Conservation (phyloP, 2,888 invertebrate species). For the Sycophila texana region DNA sequence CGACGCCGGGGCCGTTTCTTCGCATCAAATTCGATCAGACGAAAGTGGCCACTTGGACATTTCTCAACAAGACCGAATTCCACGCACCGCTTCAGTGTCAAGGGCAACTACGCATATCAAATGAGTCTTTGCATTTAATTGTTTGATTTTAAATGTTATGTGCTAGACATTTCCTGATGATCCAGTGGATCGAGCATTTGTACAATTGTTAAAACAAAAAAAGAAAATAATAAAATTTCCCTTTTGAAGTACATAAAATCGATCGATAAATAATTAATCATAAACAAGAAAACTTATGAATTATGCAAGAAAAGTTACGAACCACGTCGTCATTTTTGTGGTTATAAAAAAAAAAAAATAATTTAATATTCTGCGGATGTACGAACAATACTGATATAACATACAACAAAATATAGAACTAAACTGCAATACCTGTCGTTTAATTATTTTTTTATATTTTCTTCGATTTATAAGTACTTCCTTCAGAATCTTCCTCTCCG, state of each 20-base stretch:
- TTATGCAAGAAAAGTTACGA: too few species aligned
- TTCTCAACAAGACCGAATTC: slow-evolving; percentile 58
- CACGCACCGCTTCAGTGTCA: slow-evolving; percentile 57
- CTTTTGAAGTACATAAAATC: background rate
- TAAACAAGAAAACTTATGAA: too few species aligned
- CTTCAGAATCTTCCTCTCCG: slow-evolving; percentile 39
- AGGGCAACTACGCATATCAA: slow-evolving; percentile 54
- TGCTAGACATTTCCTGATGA: background rate
- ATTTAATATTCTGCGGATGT: too few species aligned
- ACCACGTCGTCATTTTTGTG: too few species aligned
- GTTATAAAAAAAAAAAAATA: background rate
- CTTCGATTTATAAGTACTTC: slow-evolving; percentile 11
- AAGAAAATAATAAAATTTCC: too few species aligned
- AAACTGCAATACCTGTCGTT: slow-evolving; percentile 33
- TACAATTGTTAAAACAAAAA: too few species aligned
- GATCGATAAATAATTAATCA: background rate
- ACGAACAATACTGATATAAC: too few species aligned
- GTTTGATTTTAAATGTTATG: too few species aligned
- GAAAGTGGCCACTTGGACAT: slow-evolving; percentile 51
- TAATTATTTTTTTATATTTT: slow-evolving; percentile 12
- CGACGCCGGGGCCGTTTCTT: background rate
- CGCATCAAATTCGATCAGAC: slow-evolving; percentile 75
- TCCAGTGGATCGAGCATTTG: too few species aligned
- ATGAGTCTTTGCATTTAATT: background rate
- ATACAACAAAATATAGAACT: too few species aligned